A percentile compares a stretch with the other conserved stretches of the same genome.
Conservation (phyloP, 1,140 invertebrate genomes). For the Drosophila serrata region DNA sequence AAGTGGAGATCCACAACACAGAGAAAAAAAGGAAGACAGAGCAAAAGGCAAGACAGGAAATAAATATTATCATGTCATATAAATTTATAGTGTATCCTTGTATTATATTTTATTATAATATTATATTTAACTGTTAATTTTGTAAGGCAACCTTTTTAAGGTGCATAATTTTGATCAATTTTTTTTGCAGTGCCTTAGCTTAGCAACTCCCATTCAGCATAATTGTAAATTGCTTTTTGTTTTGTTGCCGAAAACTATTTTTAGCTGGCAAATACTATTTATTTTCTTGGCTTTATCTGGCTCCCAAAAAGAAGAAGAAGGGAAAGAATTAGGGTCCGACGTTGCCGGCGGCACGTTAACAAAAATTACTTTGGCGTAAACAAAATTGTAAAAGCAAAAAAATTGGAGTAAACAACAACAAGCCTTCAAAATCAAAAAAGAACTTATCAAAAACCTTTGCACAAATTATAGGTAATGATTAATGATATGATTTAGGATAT, state of each 20-base stretch:
- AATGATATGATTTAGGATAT: neutral
- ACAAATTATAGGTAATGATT: constrained; percentile 11
- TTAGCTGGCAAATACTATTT: constrained; percentile 47
- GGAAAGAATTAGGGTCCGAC: constrained; percentile 50
- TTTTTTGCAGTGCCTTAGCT: constrained; percentile 1
- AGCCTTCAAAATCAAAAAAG: constrained; percentile 33
- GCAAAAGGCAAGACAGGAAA: too few relatives aligned
- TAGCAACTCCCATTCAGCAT: constrained; percentile 21
- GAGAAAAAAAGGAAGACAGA: neutral
- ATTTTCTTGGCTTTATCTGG: constrained; percentile 54
- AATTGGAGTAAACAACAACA: constrained; percentile 52
- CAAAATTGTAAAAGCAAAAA: constrained; percentile 60
- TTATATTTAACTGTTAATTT: neutral
- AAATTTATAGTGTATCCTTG: neutral
- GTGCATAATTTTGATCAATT: too few relatives aligned
- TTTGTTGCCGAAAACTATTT: constrained; percentile 51
- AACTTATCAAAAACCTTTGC: constrained; percentile 7
- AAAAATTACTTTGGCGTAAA: constrained; percentile 62
- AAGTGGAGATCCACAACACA: constrained; percentile 55
- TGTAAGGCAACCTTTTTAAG: neutral
- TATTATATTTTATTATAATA: neutral
- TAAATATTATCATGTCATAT: too few relatives aligned
- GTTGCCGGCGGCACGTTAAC: constrained; percentile 69
- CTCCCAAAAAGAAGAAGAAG: constrained; percentile 22
- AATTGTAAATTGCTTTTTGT: constrained; percentile 39